These are phyloP conservation scores for Falco punctatus DNA, from an alignment of 2,113 vertebrate species.

Conservation along the genomic window DNA sequence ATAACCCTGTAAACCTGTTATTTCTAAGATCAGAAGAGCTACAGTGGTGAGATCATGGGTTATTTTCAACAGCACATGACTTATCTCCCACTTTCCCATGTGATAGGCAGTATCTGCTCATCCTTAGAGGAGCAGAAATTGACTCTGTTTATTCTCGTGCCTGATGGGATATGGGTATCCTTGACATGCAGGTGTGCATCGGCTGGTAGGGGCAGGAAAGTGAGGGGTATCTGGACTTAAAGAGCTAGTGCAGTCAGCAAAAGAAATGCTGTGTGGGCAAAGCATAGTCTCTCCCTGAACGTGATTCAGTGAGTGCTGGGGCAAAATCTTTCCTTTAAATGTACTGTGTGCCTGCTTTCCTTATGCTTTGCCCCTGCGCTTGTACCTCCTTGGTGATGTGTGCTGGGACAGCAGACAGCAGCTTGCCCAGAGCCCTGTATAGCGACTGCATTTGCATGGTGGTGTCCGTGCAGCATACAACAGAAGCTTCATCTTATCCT, in stretches of 20 bases:
- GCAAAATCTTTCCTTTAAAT: not conserved
- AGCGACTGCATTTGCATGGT: accelerated
- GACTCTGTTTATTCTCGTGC: not conserved
- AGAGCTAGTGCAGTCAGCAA: not conserved
- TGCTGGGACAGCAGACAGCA: not conserved
- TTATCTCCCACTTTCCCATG: not conserved
- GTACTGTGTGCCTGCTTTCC: not conserved
- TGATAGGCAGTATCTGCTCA: not conserved
- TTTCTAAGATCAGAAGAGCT: not conserved
- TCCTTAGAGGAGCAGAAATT: not conserved
- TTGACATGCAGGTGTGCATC: accelerated
- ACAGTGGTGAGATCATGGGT: not conserved
- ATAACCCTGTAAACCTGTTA: not conserved
- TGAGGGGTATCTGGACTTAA: accelerated
- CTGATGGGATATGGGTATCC: not conserved
- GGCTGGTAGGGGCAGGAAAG: not conserved
- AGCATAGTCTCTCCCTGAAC: not conserved
- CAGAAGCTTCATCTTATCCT: not conserved
- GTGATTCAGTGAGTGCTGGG: not conserved
- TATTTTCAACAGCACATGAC: not conserved
- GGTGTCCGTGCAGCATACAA: not conserved
- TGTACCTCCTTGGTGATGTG: accelerated
- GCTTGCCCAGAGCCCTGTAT: accelerated
- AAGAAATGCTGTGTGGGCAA: not conserved
- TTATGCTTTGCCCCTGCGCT: accelerated